These are phyloP conservation scores for Lathamus discolor DNA, from an alignment of 2,113 vertebrate species.

Conservation along the genomic window DNA sequence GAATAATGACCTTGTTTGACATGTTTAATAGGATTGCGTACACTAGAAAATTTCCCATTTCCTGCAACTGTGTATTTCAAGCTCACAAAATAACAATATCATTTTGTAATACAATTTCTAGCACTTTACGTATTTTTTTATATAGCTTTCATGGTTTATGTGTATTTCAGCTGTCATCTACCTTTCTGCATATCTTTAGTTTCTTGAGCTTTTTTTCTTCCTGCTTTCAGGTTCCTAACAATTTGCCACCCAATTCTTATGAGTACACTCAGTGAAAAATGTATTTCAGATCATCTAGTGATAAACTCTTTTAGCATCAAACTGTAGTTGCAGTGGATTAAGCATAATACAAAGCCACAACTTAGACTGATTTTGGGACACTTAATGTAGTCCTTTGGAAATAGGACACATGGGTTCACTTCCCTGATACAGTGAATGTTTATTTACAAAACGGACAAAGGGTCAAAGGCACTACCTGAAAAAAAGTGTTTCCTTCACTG, in stretches of 20 bases:
- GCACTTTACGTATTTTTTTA: background rate
- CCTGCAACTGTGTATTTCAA: background rate
- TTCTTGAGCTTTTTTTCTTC: background rate
- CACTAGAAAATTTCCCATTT: background rate
- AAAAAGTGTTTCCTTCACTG: background rate
- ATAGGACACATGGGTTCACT: background rate
- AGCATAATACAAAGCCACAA: background rate
- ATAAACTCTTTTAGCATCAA: background rate
- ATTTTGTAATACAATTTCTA: background rate
- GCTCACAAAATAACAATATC: background rate
- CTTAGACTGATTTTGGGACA: background rate
- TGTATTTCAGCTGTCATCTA: background rate
- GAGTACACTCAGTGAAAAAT: background rate
- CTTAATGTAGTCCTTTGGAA: background rate
- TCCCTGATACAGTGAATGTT: background rate
- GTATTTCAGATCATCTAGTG: background rate
- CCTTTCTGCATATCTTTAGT: background rate
- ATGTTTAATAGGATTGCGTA: background rate
- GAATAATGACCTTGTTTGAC: background rate
- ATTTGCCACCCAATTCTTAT: background rate
- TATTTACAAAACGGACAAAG: background rate
- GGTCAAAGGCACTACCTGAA: background rate
- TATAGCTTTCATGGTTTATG: background rate
- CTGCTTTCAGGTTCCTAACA: background rate
- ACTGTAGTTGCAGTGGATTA: background rate